Evolutionary conservation across 2,113 vertebrate genomes (phyloP).

Genomic region (Seriola aureovittata): DNA sequence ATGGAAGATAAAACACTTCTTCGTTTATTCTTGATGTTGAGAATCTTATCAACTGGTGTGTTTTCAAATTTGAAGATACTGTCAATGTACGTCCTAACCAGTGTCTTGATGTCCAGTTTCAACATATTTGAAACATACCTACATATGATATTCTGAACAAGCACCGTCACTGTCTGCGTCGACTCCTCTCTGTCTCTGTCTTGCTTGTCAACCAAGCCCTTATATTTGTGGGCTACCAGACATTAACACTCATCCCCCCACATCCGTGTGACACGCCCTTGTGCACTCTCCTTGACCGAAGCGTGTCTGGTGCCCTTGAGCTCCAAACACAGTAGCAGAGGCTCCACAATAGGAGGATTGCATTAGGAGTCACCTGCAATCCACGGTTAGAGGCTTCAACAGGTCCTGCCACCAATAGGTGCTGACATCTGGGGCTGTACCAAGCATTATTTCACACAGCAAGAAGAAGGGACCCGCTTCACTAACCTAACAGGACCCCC

Average conservation of each 20-base stretch:
- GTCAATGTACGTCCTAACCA: background rate
- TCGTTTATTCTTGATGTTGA: background rate
- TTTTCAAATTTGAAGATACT: background rate
- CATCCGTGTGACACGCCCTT: slow-evolving; percentile 52
- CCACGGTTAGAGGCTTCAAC: slow-evolving; percentile 73
- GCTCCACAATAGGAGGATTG: slow-evolving; percentile 62
- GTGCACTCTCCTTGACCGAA: slow-evolving; percentile 68
- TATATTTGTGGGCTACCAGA: slow-evolving; percentile 39
- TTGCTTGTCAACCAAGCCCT: slow-evolving; percentile 41
- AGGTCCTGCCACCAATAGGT: slow-evolving; percentile 75
- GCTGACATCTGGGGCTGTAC: slow-evolving; percentile 77
- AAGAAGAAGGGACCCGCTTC: slow-evolving; percentile 74
- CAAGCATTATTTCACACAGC: slow-evolving; percentile 78
- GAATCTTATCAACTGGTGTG: background rate
- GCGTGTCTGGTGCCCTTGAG: slow-evolving; percentile 77
- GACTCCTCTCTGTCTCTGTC: slow-evolving; percentile 26
- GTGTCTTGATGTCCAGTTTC: background rate
- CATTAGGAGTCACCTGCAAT: slow-evolving; percentile 76
- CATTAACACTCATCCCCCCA: slow-evolving; percentile 49
- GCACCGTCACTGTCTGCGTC: background rate
- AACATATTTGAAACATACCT: background rate
- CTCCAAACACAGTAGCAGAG: slow-evolving; percentile 34
- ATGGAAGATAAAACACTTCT: background rate
- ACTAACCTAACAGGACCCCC: slow-evolving; percentile 74
- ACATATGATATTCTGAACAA: background rate